Conservation (phyloP, 2,888 invertebrate species). For the Brachypalpus laphriformis region DNA sequence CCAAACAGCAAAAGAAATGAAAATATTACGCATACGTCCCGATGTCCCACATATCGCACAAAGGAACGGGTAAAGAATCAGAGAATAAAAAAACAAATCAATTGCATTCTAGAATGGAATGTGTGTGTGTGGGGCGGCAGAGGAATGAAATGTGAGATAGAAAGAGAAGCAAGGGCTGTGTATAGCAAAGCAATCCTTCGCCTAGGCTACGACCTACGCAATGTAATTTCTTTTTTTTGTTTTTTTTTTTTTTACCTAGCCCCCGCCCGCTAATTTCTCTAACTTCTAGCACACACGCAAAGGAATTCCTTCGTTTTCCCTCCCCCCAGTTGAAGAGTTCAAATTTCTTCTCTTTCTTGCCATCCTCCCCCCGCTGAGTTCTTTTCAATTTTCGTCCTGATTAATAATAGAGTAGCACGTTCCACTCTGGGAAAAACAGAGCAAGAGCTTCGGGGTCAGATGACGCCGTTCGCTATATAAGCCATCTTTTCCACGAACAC, state of each 20-base stretch:
- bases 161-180: background rate
- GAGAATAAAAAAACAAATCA: slow-evolving; percentile 21
- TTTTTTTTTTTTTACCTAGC: too few species aligned
- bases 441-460: slow-evolving; percentile 18
- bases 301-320: background rate
- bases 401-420: slow-evolving; percentile 64
- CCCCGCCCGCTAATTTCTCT: background rate
- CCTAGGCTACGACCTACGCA: slow-evolving; percentile 51
- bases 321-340: slow-evolving; percentile 5
- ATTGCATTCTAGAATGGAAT: slow-evolving; percentile 20
- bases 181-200: slow-evolving; percentile 2
- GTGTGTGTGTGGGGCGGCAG: background rate
- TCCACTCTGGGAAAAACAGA: slow-evolving; percentile 13
- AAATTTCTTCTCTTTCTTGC: background rate
- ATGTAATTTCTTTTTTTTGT: background rate
- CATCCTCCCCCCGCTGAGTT: slow-evolving; percentile 10
- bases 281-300: slow-evolving; percentile 40
- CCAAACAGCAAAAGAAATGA: background rate
- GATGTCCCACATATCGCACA: slow-evolving; percentile 22
- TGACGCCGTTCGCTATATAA: slow-evolving; percentile 21
- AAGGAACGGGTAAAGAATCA: background rate
- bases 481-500: slow-evolving; percentile 15
- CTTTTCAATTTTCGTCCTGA: slow-evolving; percentile 58
- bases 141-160: slow-evolving; percentile 1
- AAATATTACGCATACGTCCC: slow-evolving; percentile 55